Evolutionary conservation across 1,140 invertebrate species (phyloP).

Genomic region (Drosophila navojoa): DNA sequence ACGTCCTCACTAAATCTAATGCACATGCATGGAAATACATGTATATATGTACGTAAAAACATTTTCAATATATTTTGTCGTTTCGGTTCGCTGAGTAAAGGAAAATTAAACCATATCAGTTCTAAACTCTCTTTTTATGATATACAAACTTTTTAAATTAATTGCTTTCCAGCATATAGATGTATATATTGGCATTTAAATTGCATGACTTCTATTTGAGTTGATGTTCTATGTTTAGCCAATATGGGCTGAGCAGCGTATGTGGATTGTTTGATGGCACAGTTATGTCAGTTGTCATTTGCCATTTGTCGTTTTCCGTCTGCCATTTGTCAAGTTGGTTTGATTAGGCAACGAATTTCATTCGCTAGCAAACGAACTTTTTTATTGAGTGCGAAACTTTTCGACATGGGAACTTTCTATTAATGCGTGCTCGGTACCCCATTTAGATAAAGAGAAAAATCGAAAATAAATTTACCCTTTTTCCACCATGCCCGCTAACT

Average conservation of each 20-base stretch:
- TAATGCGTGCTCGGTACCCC: constrained; percentile 61
- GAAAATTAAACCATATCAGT: no score
- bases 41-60: no score
- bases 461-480: constrained; percentile 3
- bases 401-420: constrained; percentile 60
- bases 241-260: not conserved
- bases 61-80: no score
- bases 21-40: no score
- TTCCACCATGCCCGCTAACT: constrained; percentile 32
- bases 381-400: constrained; percentile 73
- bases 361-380: constrained; percentile 54
- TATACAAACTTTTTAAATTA: not conserved
- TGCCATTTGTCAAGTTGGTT: constrained; percentile 62
- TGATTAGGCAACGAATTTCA: not conserved
- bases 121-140: not conserved
- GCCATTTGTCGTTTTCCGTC: constrained; percentile 26
- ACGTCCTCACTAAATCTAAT: not conserved
- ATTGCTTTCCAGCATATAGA: no score
- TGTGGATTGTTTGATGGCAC: constrained; percentile 17
- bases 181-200: not conserved
- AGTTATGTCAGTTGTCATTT: constrained; percentile 34
- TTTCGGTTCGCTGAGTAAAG: no score
- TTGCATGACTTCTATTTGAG: constrained; percentile 39
- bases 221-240: constrained; percentile 31
- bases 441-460: constrained; percentile 44